Evolutionary conservation across 1,140 invertebrate species (phyloP).

Genomic region (Hycleus phaleratus): DNA sequence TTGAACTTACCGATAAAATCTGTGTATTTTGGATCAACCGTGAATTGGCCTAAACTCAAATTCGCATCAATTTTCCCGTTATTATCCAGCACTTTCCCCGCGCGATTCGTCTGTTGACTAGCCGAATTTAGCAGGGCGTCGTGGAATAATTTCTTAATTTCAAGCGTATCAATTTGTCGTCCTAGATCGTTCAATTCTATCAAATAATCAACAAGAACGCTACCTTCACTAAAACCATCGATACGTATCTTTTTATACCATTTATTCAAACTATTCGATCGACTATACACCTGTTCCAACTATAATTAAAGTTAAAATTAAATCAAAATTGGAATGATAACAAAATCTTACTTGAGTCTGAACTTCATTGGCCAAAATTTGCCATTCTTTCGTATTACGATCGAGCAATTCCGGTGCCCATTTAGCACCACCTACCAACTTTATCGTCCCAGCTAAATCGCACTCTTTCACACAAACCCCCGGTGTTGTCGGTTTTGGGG

Average conservation of each 20-base stretch:
- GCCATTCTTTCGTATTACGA: slow-evolving; percentile 79
- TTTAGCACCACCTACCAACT: slow-evolving; percentile 67
- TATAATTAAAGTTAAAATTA: slow-evolving; percentile 41
- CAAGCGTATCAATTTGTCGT: slow-evolving; percentile 68
- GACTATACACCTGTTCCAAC: slow-evolving; percentile 74
- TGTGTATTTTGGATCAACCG: slow-evolving; percentile 77
- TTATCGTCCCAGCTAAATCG: slow-evolving; percentile 75
- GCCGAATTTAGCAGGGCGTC: slow-evolving; percentile 56
- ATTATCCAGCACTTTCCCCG: slow-evolving; percentile 49
- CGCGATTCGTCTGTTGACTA: slow-evolving; percentile 44
- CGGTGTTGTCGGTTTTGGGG: slow-evolving; percentile 67
- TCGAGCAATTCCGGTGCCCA: slow-evolving; percentile 81
- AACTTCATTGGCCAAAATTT: slow-evolving; percentile 69
- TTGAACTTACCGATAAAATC: slow-evolving; percentile 70
- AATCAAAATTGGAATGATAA: not conserved
- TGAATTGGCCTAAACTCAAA: slow-evolving; percentile 68
- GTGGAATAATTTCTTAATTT: slow-evolving; percentile 76
- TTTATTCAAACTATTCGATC: slow-evolving; percentile 61
- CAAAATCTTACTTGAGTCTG: slow-evolving; percentile 56
- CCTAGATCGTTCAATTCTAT: slow-evolving; percentile 70
- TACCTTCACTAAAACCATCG: slow-evolving; percentile 69
- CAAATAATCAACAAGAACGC: slow-evolving; percentile 82
- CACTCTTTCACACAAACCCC: slow-evolving; percentile 70
- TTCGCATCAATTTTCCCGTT: slow-evolving; percentile 35
- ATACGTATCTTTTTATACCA: slow-evolving; percentile 82